Evolutionary conservation across 2,113 vertebrate species (phyloP).

Genomic region (Irena cyanogastra): DNA sequence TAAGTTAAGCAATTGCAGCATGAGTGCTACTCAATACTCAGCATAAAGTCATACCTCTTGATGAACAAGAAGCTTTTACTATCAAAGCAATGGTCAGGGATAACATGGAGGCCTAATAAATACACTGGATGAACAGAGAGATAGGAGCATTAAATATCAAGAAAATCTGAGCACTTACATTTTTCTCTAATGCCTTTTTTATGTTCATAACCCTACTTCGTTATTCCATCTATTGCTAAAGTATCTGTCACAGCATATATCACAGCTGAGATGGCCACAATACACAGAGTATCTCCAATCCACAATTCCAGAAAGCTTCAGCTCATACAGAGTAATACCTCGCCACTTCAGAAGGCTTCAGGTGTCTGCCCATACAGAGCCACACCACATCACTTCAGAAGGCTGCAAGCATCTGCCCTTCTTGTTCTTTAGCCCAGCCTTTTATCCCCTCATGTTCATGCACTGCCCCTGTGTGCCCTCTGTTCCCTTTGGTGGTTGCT

Average conservation of each 20-base stretch:
- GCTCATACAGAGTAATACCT: fast-evolving
- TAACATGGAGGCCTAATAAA: slow-evolving; percentile 17
- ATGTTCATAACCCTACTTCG: neutral
- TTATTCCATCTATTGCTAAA: neutral
- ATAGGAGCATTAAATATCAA: neutral
- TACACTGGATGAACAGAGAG: neutral
- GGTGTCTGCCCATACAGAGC: no score
- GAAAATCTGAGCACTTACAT: neutral
- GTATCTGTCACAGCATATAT: neutral
- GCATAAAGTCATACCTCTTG: neutral
- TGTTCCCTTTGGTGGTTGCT: neutral
- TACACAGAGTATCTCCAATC: neutral
- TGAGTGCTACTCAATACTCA: neutral
- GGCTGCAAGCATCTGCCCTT: no score
- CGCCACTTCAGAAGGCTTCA: neutral
- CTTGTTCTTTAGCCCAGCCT: neutral
- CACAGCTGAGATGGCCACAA: neutral
- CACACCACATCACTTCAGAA: no score
- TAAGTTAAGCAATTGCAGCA: neutral
- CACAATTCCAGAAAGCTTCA: neutral
- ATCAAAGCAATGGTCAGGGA: neutral
- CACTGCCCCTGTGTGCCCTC: neutral
- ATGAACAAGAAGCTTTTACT: neutral
- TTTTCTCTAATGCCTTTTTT: slow-evolving; percentile 43
- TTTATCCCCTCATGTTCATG: neutral